Conservation (phyloP, 2,888 invertebrate genomes). For the Caenorhabditis virilis region DNA sequence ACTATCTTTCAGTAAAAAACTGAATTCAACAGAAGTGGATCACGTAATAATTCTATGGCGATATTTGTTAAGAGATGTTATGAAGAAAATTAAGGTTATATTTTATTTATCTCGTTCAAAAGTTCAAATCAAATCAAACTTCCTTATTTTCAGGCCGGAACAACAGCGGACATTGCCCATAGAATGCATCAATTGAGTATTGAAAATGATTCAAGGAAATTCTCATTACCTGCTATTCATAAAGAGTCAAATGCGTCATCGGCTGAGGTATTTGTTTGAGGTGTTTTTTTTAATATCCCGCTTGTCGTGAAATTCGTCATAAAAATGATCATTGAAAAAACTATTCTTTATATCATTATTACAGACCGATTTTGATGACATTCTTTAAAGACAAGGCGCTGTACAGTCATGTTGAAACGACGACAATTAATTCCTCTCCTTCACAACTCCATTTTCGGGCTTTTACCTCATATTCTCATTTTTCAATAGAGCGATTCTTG, state of each 20-base stretch:
- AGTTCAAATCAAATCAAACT: background rate
- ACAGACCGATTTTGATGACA: slow-evolving; percentile 46
- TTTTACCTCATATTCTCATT: slow-evolving; percentile 29
- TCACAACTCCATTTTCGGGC: slow-evolving; percentile 33
- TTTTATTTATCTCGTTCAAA: background rate
- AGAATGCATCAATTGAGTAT: slow-evolving; percentile 48
- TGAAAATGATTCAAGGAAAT: slow-evolving; percentile 37
- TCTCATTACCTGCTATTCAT: slow-evolving; percentile 35
- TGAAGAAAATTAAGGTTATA: slow-evolving; percentile 58
- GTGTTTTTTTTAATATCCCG: background rate
- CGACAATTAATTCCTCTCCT: too few relatives aligned
- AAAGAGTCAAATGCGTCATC: slow-evolving; percentile 36
- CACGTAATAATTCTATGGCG: slow-evolving; percentile 57
- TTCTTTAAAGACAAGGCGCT: slow-evolving; percentile 33
- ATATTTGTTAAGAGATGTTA: slow-evolving; percentile 54
- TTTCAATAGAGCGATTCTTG: too few relatives aligned
- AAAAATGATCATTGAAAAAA: background rate
- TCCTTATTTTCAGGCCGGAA: slow-evolving; percentile 49
- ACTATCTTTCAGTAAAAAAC: slow-evolving; percentile 35
- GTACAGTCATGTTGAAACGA: too few relatives aligned
- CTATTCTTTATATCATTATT: slow-evolving; percentile 33
- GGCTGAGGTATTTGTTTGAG: slow-evolving; percentile 13
- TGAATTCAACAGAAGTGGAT: slow-evolving; percentile 53
- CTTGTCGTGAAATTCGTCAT: slow-evolving; percentile 1
- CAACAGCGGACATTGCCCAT: slow-evolving; percentile 53